A percentile compares a stretch with the other conserved stretches of the same genome.
These are phyloP conservation scores for Zeugodacus cucurbitae DNA, from an alignment of 1,140 invertebrate species.

Conservation along the genomic window DNA sequence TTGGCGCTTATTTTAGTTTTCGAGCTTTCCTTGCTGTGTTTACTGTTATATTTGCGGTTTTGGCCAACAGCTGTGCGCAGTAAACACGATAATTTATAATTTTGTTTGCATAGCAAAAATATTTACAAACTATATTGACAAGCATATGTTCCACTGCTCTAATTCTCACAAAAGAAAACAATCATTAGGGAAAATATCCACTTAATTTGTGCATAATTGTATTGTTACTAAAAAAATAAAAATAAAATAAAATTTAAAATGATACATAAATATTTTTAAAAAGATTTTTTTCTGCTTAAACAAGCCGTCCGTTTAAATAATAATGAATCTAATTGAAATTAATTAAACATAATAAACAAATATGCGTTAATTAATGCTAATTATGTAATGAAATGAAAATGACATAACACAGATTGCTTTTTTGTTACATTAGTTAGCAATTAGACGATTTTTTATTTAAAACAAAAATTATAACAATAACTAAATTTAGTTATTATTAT, in stretches of 20 bases:
- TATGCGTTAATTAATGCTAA: background rate
- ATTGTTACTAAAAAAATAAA: too few species aligned
- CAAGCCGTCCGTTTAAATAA: too few species aligned
- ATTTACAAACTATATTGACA: background rate
- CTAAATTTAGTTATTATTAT: too few species aligned
- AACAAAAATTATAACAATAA: too few species aligned
- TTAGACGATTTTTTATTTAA: too few species aligned
- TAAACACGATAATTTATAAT: background rate
- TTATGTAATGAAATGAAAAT: background rate
- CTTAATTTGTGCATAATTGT: background rate
- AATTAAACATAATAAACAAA: background rate
- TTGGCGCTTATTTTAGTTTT: background rate
- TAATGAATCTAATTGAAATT: background rate
- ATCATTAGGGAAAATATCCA: too few species aligned
- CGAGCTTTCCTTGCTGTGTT: background rate
- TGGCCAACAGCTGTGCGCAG: background rate
- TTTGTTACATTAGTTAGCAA: too few species aligned
- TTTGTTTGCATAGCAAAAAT: background rate
- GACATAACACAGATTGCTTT: too few species aligned
- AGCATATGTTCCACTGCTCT: background rate
- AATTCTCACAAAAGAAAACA: background rate
- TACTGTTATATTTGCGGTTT: background rate
- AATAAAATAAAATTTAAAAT: too few species aligned
- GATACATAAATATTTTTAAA: too few species aligned
- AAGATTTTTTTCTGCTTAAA: too few species aligned